Evolutionary conservation across 2,113 vertebrate species (phyloP).

Genomic region (Panthera leo): DNA sequence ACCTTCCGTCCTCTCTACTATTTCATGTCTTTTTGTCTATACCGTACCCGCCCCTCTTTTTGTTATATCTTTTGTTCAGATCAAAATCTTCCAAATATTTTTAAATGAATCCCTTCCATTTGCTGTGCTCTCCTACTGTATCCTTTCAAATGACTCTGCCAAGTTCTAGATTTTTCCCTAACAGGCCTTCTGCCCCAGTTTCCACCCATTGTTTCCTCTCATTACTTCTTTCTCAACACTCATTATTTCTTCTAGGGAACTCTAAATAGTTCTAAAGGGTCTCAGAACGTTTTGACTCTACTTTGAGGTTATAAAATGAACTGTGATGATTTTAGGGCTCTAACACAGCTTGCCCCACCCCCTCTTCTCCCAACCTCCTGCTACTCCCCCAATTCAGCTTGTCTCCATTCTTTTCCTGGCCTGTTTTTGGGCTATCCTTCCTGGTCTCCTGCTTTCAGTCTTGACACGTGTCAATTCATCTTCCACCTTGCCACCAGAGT

Average conservation of each 20-base stretch:
- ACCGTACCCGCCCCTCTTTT: neutral
- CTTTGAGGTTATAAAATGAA: neutral
- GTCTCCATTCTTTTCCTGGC: neutral
- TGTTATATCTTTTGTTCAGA: neutral
- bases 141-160: neutral
- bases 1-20: neutral
- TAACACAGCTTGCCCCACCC: rapidly evolving
- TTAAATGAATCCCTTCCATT: neutral
- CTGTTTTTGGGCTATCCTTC: neutral
- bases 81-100: neutral
- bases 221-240: neutral
- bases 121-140: neutral
- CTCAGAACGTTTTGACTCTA: neutral
- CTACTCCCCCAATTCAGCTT: neutral
- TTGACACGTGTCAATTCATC: neutral
- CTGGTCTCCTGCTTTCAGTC: neutral
- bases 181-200: neutral
- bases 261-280: slow-evolving; percentile 26
- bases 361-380: too few relatives aligned
- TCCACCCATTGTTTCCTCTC: neutral
- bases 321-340: neutral
- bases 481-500: neutral
- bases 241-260: neutral
- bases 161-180: neutral
- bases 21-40: neutral